phyloP scores from a whole-genome alignment of 2,888 invertebrate species.

The Scaeva pyrastri region DNA sequence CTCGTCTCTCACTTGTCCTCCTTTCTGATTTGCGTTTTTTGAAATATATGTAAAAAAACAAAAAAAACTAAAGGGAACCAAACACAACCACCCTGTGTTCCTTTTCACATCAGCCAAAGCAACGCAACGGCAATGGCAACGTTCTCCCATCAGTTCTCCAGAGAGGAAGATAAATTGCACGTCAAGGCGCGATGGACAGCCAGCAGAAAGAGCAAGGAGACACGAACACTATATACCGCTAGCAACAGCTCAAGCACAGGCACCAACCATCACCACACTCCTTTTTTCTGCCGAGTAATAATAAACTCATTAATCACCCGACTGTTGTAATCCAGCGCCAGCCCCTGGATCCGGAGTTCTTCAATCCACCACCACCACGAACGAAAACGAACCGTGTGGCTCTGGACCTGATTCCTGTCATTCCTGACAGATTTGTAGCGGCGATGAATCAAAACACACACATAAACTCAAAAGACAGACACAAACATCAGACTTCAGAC shows the following conservation, averaged over 20 bases:
- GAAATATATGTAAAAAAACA: constrained; percentile 1
- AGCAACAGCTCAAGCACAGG: neutral
- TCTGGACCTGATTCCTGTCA: constrained; percentile 75
- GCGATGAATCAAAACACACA: constrained; percentile 74
- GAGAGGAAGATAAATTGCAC: constrained; percentile 72
- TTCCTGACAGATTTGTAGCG: constrained; percentile 75
- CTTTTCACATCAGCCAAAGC: constrained; percentile 7
- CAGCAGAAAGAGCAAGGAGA: constrained; percentile 59
- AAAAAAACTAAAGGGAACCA: constrained; percentile 55
- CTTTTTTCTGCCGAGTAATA: constrained; percentile 68
- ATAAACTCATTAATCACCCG: constrained; percentile 76
- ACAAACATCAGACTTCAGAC: neutral
- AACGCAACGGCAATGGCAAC: constrained; percentile 5
- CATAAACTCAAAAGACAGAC: constrained; percentile 41
- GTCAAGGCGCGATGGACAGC: constrained; percentile 69
- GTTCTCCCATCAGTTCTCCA: constrained; percentile 16
- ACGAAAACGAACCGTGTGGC: constrained; percentile 52
- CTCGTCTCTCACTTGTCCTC: constrained; percentile 64
- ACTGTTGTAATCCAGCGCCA: constrained; percentile 74
- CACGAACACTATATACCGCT: constrained; percentile 11
- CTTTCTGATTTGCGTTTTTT: constrained; percentile 72
- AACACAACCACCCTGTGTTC: constrained; percentile 32
- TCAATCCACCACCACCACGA: constrained; percentile 13
- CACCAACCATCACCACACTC: constrained; percentile 52
- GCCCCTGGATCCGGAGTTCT: constrained; percentile 56